These are phyloP conservation scores for Reticulitermes speratus DNA, from an alignment of 1,140 invertebrate genomes.

Conservation along the genomic window DNA sequence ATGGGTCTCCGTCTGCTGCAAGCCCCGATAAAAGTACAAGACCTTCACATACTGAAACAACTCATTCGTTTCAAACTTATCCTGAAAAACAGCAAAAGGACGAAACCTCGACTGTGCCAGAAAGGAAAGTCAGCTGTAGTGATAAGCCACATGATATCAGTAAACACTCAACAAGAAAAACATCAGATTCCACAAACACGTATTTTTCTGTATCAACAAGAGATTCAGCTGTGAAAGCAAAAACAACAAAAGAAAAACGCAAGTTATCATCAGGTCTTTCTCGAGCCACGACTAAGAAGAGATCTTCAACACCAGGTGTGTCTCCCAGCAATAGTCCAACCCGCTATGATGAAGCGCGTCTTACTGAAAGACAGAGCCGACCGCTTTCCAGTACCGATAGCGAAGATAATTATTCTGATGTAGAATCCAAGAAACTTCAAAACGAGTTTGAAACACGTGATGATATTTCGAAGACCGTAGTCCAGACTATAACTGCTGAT, in stretches of 20 bases:
- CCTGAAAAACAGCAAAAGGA: neutral
- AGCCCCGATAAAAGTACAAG: neutral
- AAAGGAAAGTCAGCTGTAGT: conserved; percentile 36
- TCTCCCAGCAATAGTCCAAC: conserved; percentile 40
- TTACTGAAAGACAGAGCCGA: conserved; percentile 27
- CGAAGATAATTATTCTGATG: neutral
- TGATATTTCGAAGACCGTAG: neutral
- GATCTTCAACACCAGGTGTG: conserved; percentile 40
- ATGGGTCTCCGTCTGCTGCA: neutral
- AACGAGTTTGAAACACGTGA: conserved; percentile 19
- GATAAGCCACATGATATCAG: conserved; percentile 36
- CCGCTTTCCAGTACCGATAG: conserved; percentile 12
- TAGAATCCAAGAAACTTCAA: neutral
- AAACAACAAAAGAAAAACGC: conserved; percentile 37
- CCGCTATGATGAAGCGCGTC: conserved; percentile 1
- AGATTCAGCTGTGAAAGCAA: conserved; percentile 22
- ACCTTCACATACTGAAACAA: neutral
- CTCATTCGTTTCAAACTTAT: neutral
- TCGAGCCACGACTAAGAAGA: conserved; percentile 39
- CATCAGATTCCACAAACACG: conserved; percentile 34
- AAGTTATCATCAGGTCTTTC: conserved; percentile 40
- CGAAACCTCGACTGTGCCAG: neutral
- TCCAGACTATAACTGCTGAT: neutral
- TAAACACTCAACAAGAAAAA: conserved; percentile 31
- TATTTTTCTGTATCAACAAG: neutral